A percentile compares a stretch with the other conserved stretches of the same genome.
phyloP scores from a whole-genome alignment of 2,113 vertebrate genomes.

The Saccopteryx bilineata region DNA sequence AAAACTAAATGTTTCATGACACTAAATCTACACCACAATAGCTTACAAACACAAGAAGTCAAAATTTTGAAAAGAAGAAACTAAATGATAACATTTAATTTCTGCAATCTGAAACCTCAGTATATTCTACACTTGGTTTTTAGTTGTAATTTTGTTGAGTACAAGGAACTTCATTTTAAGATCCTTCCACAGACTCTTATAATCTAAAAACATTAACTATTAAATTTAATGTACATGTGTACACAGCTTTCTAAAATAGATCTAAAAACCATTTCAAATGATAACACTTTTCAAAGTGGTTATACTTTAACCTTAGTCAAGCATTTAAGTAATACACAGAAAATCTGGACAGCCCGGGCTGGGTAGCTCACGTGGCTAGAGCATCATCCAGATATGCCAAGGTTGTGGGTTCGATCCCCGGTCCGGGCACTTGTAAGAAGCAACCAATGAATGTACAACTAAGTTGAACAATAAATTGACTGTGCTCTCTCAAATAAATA shows the following conservation, averaged over 20 bases:
- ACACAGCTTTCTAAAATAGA: not conserved
- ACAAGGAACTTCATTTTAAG: conserved; percentile 39
- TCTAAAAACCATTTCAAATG: conserved; percentile 22
- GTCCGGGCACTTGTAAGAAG: no score
- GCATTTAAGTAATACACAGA: conserved; percentile 9
- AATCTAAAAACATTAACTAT: conserved; percentile 58
- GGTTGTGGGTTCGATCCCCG: no score
- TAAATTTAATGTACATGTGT: not conserved
- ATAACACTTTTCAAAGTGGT: not conserved
- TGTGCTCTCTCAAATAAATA: no score
- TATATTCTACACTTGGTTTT: conserved; percentile 28
- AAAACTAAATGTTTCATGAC: not conserved
- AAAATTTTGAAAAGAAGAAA: conserved; percentile 26
- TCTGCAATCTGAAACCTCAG: conserved; percentile 30
- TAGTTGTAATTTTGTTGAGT: conserved; percentile 40
- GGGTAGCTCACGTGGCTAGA: no score
- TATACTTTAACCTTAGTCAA: not conserved
- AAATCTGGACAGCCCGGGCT: not conserved
- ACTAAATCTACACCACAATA: not conserved
- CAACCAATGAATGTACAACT: no score
- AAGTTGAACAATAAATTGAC: no score
- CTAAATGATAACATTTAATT: not conserved
- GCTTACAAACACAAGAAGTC: not conserved
- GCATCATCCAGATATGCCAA: no score
- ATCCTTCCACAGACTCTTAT: conserved; percentile 20